Evolutionary conservation across 64 coral and sea anemone genomes (phyloP).

Genomic region (Trachythela sp.): DNA sequence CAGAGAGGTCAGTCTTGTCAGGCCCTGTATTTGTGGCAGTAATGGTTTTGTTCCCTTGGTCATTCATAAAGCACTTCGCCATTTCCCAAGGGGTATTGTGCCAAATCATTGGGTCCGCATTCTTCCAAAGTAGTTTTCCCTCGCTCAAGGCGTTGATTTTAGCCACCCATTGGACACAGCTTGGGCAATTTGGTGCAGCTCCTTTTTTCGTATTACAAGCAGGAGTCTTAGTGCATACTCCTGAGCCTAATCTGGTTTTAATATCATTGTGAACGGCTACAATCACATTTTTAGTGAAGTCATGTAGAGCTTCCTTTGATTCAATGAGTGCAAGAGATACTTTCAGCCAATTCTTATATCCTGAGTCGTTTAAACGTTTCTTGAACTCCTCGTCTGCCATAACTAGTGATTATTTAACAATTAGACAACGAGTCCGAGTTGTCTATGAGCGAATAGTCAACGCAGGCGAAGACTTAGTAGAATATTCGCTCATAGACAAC

Average conservation of each 20-base stretch:
- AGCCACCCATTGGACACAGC: not conserved
- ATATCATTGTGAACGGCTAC: not conserved
- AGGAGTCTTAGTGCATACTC: not conserved
- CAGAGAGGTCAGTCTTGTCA: not conserved
- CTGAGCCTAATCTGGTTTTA: not conserved
- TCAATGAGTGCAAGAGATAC: not conserved
- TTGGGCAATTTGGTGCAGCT: not conserved
- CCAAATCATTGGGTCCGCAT: not conserved
- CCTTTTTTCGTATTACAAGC: not conserved
- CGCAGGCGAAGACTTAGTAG: too few species aligned
- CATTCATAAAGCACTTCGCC: constrained; percentile 12
- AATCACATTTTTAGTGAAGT: not conserved
- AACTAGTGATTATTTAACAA: too few species aligned
- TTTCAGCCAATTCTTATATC: constrained; percentile 13
- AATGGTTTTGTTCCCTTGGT: not conserved
- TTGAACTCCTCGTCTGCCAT: not conserved
- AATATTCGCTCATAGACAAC: too few species aligned
- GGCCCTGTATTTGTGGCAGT: not conserved
- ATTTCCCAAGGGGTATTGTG: not conserved
- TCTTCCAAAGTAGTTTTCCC: not conserved
- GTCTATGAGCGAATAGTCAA: too few species aligned
- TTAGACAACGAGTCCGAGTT: too few species aligned
- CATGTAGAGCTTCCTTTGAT: constrained; percentile 5
- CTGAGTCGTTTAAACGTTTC: not conserved
- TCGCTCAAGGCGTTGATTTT: not conserved